A percentile compares a stretch with the other conserved stretches of the same genome.
These are phyloP conservation scores for Periplaneta americana DNA, from an alignment of 1,140 invertebrate species.

Conservation along the genomic window DNA sequence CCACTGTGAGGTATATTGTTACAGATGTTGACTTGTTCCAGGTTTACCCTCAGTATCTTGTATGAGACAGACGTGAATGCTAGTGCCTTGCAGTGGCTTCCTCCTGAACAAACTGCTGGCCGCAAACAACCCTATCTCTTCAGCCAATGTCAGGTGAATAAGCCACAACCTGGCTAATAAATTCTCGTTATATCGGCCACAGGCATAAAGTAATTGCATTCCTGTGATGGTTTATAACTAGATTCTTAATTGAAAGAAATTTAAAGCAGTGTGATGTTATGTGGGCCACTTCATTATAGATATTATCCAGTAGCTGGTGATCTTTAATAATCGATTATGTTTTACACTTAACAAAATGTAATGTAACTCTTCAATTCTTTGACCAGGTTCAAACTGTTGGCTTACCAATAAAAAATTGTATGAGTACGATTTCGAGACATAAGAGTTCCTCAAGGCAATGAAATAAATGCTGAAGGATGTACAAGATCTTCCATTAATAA, in stretches of 20 bases:
- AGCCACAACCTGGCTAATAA: not conserved
- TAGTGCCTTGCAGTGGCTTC: conserved; percentile 86
- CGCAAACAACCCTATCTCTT: conserved; percentile 85
- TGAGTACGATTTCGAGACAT: too few species aligned
- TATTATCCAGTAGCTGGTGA: too few species aligned
- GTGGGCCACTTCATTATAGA: too few species aligned
- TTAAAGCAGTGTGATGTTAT: not conserved
- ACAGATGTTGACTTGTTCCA: conserved; percentile 32
- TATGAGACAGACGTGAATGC: conserved; percentile 70
- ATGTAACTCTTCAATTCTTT: too few species aligned
- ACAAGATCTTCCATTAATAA: too few species aligned
- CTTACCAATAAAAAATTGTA: too few species aligned
- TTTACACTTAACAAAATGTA: too few species aligned
- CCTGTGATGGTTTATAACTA: not conserved
- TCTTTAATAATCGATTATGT: too few species aligned
- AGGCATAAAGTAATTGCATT: not conserved
- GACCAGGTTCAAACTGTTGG: too few species aligned
- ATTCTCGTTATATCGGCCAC: not conserved
- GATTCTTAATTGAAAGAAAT: not conserved
- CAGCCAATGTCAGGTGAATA: conserved; percentile 80
- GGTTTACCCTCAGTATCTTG: conserved; percentile 58
- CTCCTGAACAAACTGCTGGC: conserved; percentile 79
- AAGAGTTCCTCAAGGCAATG: too few species aligned
- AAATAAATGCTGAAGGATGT: too few species aligned
- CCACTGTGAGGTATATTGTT: conserved; percentile 43